phyloP scores from a whole-genome alignment of 2,797 vertebrate species.

The Platalea minor region DNA sequence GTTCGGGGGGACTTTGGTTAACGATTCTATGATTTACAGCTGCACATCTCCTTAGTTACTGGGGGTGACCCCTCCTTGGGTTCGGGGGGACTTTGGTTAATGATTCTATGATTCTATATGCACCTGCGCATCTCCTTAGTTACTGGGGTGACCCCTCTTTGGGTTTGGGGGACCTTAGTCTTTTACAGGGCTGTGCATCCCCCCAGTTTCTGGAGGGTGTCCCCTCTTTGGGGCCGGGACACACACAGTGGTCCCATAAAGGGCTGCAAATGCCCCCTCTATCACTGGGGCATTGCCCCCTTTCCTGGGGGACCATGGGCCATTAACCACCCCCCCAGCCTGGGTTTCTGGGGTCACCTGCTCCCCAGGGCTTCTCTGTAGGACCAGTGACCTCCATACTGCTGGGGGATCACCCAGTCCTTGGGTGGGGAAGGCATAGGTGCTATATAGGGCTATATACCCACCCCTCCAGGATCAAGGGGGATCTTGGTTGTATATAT shows the following conservation, averaged over 20 bases:
- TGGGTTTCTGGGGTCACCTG: background rate
- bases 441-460: background rate
- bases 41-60: no score
- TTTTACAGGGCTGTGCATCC: background rate
- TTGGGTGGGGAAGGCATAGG: background rate
- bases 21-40: no score
- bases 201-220: background rate
- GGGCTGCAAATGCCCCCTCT: background rate
- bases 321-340: accelerated
- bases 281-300: background rate
- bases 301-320: background rate
- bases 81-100: background rate
- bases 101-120: no score
- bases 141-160: background rate
- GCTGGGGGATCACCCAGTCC: background rate
- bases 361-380: background rate
- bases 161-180: no score
- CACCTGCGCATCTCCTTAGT: background rate
- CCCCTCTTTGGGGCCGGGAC: background rate
- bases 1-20: background rate
- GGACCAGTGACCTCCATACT: background rate
- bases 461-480: no score
- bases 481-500: background rate
- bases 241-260: accelerated
- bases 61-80: no score